Conservation (phyloP, 2,797 vertebrate genomes). For the Gila robusta region DNA sequence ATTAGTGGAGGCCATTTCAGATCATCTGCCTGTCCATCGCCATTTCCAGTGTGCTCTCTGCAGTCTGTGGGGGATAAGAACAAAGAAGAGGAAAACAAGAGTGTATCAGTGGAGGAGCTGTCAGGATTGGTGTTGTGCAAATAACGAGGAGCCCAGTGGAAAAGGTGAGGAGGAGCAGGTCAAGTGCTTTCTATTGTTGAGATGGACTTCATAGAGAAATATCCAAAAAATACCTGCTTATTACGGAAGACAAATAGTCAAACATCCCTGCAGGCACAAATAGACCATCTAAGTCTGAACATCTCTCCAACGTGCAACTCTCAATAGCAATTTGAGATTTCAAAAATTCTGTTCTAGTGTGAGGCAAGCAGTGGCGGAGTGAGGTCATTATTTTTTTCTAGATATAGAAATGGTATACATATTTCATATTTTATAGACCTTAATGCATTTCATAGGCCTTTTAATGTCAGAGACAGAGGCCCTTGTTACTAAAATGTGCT, state of each 20-base stretch:
- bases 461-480: constrained; percentile 19
- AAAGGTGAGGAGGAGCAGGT: constrained; percentile 48
- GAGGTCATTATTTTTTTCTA: constrained; percentile 40
- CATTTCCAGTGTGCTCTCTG: constrained; percentile 74
- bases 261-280: constrained; percentile 41
- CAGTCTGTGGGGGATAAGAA: constrained; percentile 66
- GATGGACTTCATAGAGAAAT: constrained; percentile 37
- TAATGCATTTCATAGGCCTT: constrained; percentile 47
- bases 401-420: constrained; percentile 19
- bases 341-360: constrained; percentile 8
- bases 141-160: constrained; percentile 25
- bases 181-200: constrained; percentile 37
- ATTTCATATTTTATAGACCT: constrained; percentile 52
- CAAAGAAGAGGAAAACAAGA: constrained; percentile 38
- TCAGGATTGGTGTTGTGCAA: constrained; percentile 17
- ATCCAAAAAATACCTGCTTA: constrained; percentile 51
- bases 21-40: constrained; percentile 78
- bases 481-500: constrained; percentile 18
- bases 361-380: constrained; percentile 14
- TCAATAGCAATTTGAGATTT: constrained; percentile 28
- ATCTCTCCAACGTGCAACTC: constrained; percentile 7
- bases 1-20: constrained; percentile 62
- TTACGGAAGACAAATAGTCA: constrained; percentile 50
- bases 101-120: constrained; percentile 31
- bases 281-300: constrained; percentile 25